phyloP scores from a whole-genome alignment of 1,140 invertebrate species.

The Homalodisca vitripennis region DNA sequence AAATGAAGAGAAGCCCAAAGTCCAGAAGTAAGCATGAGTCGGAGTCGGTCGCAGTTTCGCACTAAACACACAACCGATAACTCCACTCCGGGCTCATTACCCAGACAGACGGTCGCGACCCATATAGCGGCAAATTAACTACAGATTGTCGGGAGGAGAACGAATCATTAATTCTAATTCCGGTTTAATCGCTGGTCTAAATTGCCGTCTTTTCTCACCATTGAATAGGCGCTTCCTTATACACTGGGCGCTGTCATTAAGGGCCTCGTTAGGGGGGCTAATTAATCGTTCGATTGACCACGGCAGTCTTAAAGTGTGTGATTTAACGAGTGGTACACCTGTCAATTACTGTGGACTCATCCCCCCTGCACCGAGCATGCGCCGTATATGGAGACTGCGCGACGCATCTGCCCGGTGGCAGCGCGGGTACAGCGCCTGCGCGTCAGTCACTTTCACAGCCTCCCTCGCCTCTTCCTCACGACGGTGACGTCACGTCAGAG shows the following conservation, averaged over 20 bases:
- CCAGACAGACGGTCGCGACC: not conserved
- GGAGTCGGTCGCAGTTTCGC: too few relatives aligned
- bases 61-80: slow-evolving; percentile 11
- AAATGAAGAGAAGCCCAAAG: too few relatives aligned
- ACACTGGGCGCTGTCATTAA: slow-evolving; percentile 23
- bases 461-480: not conserved
- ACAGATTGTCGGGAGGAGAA: slow-evolving; percentile 9
- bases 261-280: not conserved
- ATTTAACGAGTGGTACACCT: slow-evolving; percentile 24
- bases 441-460: not conserved
- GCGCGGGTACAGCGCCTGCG: not conserved
- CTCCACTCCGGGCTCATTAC: slow-evolving; percentile 12
- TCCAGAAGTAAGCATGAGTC: too few relatives aligned
- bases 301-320: slow-evolving; percentile 16
- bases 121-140: slow-evolving; percentile 25
- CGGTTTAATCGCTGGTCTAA: slow-evolving; percentile 24
- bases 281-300: slow-evolving; percentile 24
- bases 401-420: not conserved
- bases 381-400: too few relatives aligned
- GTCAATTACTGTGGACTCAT: slow-evolving; percentile 13
- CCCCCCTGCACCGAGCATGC: too few relatives aligned
- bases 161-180: slow-evolving; percentile 25
- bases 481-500: not conserved
- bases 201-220: slow-evolving; percentile 24
- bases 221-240: slow-evolving; percentile 25